Evolutionary conservation across 1,140 invertebrate species (phyloP).

Genomic region (Lordiphosa mommai): DNA sequence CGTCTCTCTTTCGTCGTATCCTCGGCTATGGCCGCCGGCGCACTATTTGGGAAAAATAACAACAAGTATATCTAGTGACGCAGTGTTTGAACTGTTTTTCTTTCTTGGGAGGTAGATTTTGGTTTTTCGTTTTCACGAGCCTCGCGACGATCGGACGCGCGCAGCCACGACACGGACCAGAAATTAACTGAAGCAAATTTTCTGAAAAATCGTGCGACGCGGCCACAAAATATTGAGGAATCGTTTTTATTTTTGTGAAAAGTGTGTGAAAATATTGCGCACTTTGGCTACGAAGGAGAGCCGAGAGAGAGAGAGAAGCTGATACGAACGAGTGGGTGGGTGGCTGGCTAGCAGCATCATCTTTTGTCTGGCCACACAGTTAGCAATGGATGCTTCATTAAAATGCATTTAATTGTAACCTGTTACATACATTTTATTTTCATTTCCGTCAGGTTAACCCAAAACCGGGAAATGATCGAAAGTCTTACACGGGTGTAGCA

Average conservation of each 20-base stretch:
- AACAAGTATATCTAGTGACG: constrained; percentile 17
- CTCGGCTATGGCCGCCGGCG: constrained; percentile 41
- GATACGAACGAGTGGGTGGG: constrained; percentile 17
- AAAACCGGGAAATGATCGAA: constrained; percentile 58
- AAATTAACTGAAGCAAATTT: constrained; percentile 70
- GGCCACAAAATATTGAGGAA: constrained; percentile 71
- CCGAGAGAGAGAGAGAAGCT: constrained; percentile 16
- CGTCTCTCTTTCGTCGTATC: constrained; percentile 38
- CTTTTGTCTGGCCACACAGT: background rate
- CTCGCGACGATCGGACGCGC: constrained; percentile 64
- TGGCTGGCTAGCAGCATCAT: constrained; percentile 6
- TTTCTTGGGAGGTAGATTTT: constrained; percentile 16
- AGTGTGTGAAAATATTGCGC: constrained; percentile 78
- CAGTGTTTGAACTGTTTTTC: background rate
- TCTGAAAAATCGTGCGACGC: constrained; percentile 47
- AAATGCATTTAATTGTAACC: constrained; percentile 42
- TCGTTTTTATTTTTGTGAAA: constrained; percentile 77
- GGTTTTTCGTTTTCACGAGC: constrained; percentile 36
- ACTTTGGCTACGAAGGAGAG: constrained; percentile 28
- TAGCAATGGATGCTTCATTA: constrained; percentile 16
- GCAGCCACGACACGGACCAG: constrained; percentile 70
- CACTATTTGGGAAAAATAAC: constrained; percentile 39
- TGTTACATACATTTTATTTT: constrained; percentile 24
- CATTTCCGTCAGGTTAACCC: constrained; percentile 57
- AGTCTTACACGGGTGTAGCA: constrained; percentile 32